A percentile compares a stretch with the other conserved stretches of the same genome.
Conservation (phyloP, 2,113 vertebrate species). For the Antennarius striatus region DNA sequence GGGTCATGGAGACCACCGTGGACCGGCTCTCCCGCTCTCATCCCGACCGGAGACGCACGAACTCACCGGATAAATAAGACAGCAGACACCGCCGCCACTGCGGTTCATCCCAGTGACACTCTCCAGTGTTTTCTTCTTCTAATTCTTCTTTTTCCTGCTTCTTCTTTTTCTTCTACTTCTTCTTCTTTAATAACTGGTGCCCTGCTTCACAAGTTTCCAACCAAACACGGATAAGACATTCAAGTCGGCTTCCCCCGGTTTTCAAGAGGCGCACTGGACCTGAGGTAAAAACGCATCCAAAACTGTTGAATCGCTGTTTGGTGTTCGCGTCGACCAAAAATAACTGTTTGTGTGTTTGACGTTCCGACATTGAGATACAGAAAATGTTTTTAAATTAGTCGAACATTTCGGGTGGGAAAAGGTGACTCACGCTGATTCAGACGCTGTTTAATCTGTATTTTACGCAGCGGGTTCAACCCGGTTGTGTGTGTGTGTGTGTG, state of each 20-base stretch:
- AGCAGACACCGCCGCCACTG: conserved; percentile 8
- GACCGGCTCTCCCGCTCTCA: conserved; percentile 43
- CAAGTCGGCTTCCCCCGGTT: conserved; percentile 33
- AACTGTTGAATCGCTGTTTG: conserved; percentile 45
- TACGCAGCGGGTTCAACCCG: conserved; percentile 29
- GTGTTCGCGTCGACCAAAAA: not conserved
- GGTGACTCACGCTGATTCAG: conserved; percentile 58
- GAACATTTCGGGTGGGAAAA: conserved; percentile 49
- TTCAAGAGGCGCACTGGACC: conserved; percentile 18
- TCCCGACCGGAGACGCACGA: conserved; percentile 46
- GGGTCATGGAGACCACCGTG: conserved; percentile 65
- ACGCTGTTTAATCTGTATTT: conserved; percentile 29
- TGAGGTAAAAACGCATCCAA: conserved; percentile 56
- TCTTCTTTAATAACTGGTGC: conserved; percentile 52
- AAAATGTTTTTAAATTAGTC: conserved; percentile 19
- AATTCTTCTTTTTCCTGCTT: conserved; percentile 15
- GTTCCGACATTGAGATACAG: not conserved
- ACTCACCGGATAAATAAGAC: conserved; percentile 57
- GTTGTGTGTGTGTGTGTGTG: too few relatives aligned
- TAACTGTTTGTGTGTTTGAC: conserved; percentile 7
- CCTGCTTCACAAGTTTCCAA: conserved; percentile 68
- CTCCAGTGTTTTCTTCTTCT: not conserved
- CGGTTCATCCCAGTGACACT: conserved; percentile 10
- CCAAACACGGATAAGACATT: conserved; percentile 64
- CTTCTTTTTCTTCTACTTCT: conserved; percentile 1